These are phyloP conservation scores for Gastrophryne carolinensis DNA, from an alignment of 2,797 vertebrate genomes.

Conservation along the genomic window DNA sequence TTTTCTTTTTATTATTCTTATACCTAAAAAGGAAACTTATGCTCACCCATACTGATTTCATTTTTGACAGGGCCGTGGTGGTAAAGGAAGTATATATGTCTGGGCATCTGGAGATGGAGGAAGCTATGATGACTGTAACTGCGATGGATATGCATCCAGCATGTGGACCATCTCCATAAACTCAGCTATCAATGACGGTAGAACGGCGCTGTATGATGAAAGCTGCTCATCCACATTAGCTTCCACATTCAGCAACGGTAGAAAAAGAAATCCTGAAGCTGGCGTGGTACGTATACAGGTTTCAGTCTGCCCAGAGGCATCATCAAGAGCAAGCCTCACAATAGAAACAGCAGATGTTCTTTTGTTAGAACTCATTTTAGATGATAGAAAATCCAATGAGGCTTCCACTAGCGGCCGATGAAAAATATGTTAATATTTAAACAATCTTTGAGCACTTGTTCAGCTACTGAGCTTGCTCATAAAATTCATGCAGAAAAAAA, in stretches of 20 bases:
- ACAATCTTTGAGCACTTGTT: constrained; percentile 33
- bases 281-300: constrained; percentile 82
- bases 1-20: background rate
- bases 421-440: constrained; percentile 47
- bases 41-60: background rate
- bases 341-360: constrained; percentile 55
- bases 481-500: background rate
- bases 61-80: constrained; percentile 81
- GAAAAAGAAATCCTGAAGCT: constrained; percentile 95
- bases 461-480: background rate
- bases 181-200: constrained; percentile 95
- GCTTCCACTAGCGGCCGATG: constrained; percentile 45
- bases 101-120: constrained; percentile 98
- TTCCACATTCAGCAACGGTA: constrained; percentile 96
- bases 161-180: constrained; percentile 99
- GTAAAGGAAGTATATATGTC: constrained; percentile 98
- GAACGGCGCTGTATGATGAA: constrained; percentile 94
- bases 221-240: constrained; percentile 97
- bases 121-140: constrained; percentile 98
- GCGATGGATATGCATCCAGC: constrained; percentile 95
- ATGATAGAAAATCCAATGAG: constrained; percentile 7
- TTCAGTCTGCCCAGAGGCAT: background rate
- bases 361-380: constrained; percentile 55
- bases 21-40: background rate
- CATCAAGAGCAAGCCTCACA: constrained; percentile 21